Conservation (phyloP, 2,888 invertebrate genomes). For the Argyresthia albistria region DNA sequence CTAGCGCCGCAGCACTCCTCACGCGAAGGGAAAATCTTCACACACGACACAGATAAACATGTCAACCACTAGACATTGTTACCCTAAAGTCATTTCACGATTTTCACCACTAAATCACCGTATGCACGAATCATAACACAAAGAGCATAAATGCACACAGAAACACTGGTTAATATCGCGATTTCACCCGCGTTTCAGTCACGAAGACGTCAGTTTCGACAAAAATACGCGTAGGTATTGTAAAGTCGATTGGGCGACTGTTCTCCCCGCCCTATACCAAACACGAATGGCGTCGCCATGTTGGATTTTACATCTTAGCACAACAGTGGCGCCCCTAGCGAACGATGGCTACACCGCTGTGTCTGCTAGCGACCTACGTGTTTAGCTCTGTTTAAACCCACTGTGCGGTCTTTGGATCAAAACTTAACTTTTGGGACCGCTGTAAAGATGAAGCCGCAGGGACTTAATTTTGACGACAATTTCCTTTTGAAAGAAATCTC, state of each 20-base stretch:
- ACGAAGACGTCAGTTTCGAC: conserved; percentile 59
- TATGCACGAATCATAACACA: conserved; percentile 59
- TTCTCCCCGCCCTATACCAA: conserved; percentile 70
- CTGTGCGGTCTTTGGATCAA: too few relatives aligned
- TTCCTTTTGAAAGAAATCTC: too few relatives aligned
- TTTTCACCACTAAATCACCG: conserved; percentile 61
- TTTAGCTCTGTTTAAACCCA: too few relatives aligned
- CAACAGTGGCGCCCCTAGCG: background rate
- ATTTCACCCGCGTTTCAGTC: conserved; percentile 66
- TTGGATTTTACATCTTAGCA: background rate
- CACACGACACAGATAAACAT: conserved; percentile 73
- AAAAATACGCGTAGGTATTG: conserved; percentile 66
- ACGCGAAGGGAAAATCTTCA: conserved; percentile 73
- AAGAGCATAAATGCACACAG: conserved; percentile 53
- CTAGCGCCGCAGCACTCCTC: conserved; percentile 35
- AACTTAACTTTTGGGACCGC: too few relatives aligned
- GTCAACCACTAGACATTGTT: conserved; percentile 72
- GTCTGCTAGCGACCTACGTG: conserved; percentile 10
- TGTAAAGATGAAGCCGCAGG: too few relatives aligned
- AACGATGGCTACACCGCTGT: background rate
- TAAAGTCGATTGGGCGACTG: conserved; percentile 64
- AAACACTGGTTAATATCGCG: conserved; percentile 59
- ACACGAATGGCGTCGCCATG: conserved; percentile 48
- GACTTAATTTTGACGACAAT: too few relatives aligned
- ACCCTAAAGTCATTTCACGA: conserved; percentile 66